Percentiles rank a stretch among this genome's conserved stretches.
Evolutionary conservation across 2,113 vertebrate species (phyloP).

Genomic region (Thunnus thynnus): DNA sequence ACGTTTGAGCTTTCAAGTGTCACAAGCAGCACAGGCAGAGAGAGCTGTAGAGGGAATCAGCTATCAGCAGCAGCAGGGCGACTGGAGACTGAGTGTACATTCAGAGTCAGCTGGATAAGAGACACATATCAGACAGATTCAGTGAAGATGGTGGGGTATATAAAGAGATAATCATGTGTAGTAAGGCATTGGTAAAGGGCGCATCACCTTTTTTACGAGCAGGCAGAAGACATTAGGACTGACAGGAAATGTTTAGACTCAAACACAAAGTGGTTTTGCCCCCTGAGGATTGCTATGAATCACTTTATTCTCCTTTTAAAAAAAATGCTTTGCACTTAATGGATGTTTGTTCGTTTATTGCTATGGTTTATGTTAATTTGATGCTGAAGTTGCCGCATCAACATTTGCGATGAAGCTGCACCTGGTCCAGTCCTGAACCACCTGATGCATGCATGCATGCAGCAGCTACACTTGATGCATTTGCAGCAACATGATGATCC

Average conservation of each 20-base stretch:
- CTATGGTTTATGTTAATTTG: conserved; percentile 7
- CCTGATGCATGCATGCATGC: conserved; percentile 6
- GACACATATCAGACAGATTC: conserved; percentile 21
- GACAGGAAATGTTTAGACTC: background rate
- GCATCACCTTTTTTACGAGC: background rate
- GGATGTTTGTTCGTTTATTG: conserved; percentile 7
- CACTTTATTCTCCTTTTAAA: conserved; percentile 7
- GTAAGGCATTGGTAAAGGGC: too few species aligned
- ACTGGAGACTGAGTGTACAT: conserved; percentile 7
- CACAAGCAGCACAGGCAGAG: conserved; percentile 36
- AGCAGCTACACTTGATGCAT: background rate
- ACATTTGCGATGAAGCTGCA: background rate
- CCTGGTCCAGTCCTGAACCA: background rate
- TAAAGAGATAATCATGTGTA: too few species aligned
- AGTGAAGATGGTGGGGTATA: background rate
- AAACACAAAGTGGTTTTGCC: background rate
- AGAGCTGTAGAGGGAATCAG: conserved; percentile 56
- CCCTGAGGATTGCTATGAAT: conserved; percentile 5
- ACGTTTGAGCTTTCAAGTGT: conserved; percentile 58
- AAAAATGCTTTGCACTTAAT: conserved; percentile 15
- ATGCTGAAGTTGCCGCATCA: background rate
- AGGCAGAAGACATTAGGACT: background rate
- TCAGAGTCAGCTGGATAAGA: conserved; percentile 30
- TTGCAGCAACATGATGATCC: background rate
- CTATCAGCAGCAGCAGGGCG: conserved; percentile 28